phyloP scores from a whole-genome alignment of 2,797 vertebrate species.

The Muscicapa striata region DNA sequence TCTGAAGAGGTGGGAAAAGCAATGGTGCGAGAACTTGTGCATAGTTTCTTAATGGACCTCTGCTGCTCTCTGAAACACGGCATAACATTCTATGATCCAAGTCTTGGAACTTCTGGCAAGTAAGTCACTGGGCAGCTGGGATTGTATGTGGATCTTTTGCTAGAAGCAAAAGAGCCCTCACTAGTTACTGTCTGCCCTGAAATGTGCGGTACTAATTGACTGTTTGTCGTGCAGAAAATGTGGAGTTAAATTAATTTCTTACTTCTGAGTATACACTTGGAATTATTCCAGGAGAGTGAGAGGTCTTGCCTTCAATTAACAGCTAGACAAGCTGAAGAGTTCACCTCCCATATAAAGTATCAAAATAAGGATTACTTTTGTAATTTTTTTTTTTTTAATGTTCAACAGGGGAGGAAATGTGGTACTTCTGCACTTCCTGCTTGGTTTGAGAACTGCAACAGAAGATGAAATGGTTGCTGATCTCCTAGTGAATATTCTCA shows the following conservation, averaged over 20 bases:
- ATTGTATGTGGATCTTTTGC: neutral
- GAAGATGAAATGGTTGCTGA: conserved; percentile 89
- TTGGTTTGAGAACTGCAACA: conserved; percentile 87
- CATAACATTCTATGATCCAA: conserved; percentile 90
- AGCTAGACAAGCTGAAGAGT: neutral
- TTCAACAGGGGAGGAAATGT: conserved; percentile 85
- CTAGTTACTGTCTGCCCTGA: neutral
- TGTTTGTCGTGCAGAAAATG: neutral
- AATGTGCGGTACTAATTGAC: neutral
- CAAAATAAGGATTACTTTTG: neutral
- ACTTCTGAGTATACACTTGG: neutral
- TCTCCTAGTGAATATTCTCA: conserved; percentile 87
- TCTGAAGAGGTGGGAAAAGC: conserved; percentile 75
- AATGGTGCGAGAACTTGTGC: conserved; percentile 84
- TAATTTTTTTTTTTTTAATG: neutral
- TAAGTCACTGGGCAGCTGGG: conserved; percentile 44
- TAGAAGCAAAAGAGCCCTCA: neutral
- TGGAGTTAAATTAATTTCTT: neutral
- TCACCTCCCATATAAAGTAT: neutral
- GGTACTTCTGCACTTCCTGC: conserved; percentile 90
- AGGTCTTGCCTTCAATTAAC: neutral
- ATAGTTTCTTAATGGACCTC: conserved; percentile 89
- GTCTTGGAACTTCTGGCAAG: conserved; percentile 89
- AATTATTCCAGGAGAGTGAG: neutral
- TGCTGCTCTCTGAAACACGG: conserved; percentile 95